Base-by-base conservation (phyloP, 2,113 vertebrate genomes). In the Tinamus guttatus region DNA sequence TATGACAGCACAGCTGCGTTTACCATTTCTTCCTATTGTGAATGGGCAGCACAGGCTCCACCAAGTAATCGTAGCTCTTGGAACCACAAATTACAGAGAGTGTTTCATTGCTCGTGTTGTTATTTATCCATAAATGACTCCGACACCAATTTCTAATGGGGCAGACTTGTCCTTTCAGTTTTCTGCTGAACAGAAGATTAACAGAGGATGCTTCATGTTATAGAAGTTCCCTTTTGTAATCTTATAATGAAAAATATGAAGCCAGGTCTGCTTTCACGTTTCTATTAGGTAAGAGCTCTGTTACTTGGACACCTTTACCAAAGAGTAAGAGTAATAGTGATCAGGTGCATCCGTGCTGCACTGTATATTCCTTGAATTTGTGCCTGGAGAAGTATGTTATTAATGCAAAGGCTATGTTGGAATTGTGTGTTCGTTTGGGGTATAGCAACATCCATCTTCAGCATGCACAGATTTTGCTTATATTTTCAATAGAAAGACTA, bases 1-100 rank as follows among this genome's bases (percentile, higher is more conserved):
- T 92, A 38, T 80, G 89, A 91, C 81, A 94, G 89, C 81, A 65
- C 95, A 91, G 95, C 94, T 95, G 95, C 93, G 82, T 74, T 73
- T 82, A 87, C 94, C 84, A 76, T 87, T 58, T 60, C 92, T 81
- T 62, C 65, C 51, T 73, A 19, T 38, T 0, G 47, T 65, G 56
- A 41, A 63, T 1, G 0, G 51, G n/a, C 67, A 73, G 77, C 91
- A 65, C 81, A 89, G 62, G 78, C 91, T 79, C 90, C 78, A 86
- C 58, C 65, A 40, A 24, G 84, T 8, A 43, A 22, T 9, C 87
- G 91, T 65, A 94, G 81, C 89, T 79, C 93, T 87, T 0, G 0
- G 52, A 90, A 81, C 47, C 69, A 41, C 45, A 77, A 90, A 69
- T 85, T 85, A 7, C 63, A 45, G 67, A 0, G 2, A 62, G 14